phyloP scores from a whole-genome alignment of 2,113 vertebrate species.

The Acrocephalus kingi region DNA sequence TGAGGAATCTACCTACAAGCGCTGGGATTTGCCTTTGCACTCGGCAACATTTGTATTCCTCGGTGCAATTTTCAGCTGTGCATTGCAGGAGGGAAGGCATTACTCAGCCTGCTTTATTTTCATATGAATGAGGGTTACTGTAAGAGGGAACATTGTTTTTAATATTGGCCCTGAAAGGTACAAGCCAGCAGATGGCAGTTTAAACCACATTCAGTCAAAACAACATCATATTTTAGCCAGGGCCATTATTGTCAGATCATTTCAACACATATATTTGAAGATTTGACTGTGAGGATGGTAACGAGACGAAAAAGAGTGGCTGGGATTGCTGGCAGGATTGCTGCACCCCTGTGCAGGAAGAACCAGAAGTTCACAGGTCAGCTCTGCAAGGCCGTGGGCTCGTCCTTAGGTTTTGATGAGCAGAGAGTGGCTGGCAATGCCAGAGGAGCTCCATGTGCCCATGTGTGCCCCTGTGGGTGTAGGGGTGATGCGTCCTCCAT shows the following conservation, averaged over 20 bases:
- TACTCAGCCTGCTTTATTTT: constrained; percentile 32
- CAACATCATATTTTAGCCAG: constrained; percentile 42
- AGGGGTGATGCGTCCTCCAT: neutral
- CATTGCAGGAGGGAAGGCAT: neutral
- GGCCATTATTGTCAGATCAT: constrained; percentile 4
- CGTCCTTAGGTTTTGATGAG: neutral
- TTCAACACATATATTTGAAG: constrained; percentile 11
- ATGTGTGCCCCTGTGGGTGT: accelerated
- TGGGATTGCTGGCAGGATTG: neutral
- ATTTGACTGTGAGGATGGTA: neutral
- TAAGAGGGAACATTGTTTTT: constrained; percentile 35
- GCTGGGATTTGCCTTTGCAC: neutral
- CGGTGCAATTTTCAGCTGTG: neutral
- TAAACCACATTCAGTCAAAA: constrained; percentile 65
- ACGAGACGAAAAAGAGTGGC: neutral
- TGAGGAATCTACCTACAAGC: neutral
- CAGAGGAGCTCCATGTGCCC: accelerated
- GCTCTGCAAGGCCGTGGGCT: neutral
- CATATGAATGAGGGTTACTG: constrained; percentile 41
- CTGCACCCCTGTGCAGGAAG: neutral
- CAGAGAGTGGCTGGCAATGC: neutral
- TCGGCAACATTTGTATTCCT: neutral
- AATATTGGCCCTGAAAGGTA: constrained; percentile 46
- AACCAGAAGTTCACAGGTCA: neutral
- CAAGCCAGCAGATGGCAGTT: constrained; percentile 71